Evolutionary conservation across 2,113 vertebrate genomes (phyloP).

Genomic region (Anhinga rufa): DNA sequence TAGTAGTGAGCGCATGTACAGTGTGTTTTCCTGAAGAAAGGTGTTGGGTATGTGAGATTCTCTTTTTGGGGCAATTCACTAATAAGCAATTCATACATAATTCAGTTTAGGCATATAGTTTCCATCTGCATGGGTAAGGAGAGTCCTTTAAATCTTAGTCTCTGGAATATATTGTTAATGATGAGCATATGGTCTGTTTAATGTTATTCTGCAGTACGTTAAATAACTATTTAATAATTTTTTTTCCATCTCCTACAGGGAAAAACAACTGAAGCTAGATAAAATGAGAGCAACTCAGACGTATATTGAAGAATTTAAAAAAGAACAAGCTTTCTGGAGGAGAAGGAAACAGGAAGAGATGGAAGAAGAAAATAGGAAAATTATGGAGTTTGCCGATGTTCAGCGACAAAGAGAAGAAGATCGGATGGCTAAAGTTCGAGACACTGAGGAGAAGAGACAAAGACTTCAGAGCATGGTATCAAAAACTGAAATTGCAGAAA

Average conservation of each 20-base stretch:
- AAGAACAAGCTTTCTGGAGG: conserved; percentile 80
- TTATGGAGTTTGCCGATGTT: conserved; percentile 79
- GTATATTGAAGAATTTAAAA: conserved; percentile 86
- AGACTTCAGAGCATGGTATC: conserved; percentile 79
- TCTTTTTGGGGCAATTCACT: neutral
- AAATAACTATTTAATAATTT: neutral
- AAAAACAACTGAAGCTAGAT: conserved; percentile 82
- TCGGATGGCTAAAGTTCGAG: conserved; percentile 72
- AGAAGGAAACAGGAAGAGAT: conserved; percentile 82
- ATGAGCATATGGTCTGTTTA: neutral
- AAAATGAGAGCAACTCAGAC: conserved; percentile 79
- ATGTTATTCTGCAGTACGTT: neutral
- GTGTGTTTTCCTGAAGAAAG: neutral
- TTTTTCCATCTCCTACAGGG: conserved; percentile 66
- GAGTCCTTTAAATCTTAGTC: neutral
- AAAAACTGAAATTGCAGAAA: neutral
- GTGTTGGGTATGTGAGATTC: neutral
- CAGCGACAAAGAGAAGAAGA: conserved; percentile 77
- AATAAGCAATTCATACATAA: neutral
- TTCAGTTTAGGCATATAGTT: neutral
- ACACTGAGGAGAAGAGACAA: conserved; percentile 80
- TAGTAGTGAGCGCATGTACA: neutral
- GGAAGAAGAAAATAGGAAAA: conserved; percentile 89
- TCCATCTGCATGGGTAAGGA: neutral
- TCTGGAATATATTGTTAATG: neutral